Evolutionary conservation across 2,113 vertebrate species (phyloP), one percentile per base, ranked within the genome.

Genomic region (Ammodytes marinus): DNA sequence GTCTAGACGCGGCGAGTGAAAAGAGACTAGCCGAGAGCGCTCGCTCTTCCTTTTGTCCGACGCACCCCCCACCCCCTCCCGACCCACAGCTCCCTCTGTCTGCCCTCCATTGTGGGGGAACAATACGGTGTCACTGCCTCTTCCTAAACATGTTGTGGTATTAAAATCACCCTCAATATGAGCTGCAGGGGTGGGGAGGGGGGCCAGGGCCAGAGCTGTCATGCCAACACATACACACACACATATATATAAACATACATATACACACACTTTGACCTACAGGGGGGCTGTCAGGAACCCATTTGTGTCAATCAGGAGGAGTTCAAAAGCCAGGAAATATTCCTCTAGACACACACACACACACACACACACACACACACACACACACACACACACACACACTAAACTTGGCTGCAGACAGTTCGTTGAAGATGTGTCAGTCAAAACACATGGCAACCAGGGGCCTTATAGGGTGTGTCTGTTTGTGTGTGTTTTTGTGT

Each of bases 111-210:
- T 96, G 95, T 95, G 74, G 59, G 19, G 58, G 67, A 91, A 95
- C 94, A 96, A 95, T 95, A 73, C 74, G 19, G 88, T 93, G 93
- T 91, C 93, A 94, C 87, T 85, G 90, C 71, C 76, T 93, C 94
- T 95, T 96, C 95, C 95, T 95, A 95, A 95, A 96, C 93, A 95
- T 95, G 95, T 95, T 88, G 90, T 91, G 90, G 89, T 87, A 92
- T 92, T 91, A 92, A 92, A 92, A 92, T 92, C 65, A 80, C 69
- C 85, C 87, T 91, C 90, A 86, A 80, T 89, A 90, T 77, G 82
- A 92, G 84, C 88, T 19, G 40, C 84, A 60, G 88, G 92, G 90
- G 86, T 65, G 59, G 7, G 74, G 77, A 42, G 40, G 66, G 55
- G 13, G 17, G 27, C 27, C 35, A 45, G 60, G 74, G 60, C 19